Evolutionary conservation across 2,797 vertebrate species (phyloP).

Genomic region (Aphelocoma californica): DNA sequence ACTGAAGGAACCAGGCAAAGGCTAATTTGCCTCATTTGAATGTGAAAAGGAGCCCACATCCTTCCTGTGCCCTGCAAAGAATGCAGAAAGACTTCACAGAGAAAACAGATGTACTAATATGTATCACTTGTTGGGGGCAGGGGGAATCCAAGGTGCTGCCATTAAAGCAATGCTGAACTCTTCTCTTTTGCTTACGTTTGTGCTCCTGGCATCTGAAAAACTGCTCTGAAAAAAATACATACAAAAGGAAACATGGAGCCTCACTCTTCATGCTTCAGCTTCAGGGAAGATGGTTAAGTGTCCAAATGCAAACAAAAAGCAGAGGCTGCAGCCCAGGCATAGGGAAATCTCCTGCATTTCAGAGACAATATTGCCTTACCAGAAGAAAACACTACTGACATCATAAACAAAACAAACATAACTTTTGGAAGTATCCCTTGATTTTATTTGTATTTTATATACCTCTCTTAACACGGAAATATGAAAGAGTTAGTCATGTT

Average conservation of each 20-base stretch:
- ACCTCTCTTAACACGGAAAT: background rate
- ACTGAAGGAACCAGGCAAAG: constrained; percentile 49
- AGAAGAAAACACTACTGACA: background rate
- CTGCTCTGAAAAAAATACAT: background rate
- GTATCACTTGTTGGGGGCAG: constrained; percentile 57
- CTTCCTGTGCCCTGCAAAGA: constrained; percentile 75
- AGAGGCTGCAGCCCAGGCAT: background rate
- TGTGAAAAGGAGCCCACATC: constrained; percentile 77
- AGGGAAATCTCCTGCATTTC: background rate
- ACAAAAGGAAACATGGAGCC: background rate
- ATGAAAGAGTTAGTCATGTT: background rate
- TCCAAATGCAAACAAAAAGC: background rate
- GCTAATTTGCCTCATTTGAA: constrained; percentile 73
- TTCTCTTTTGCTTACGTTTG: constrained; percentile 32
- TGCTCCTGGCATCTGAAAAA: constrained; percentile 15
- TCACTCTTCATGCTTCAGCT: constrained; percentile 7
- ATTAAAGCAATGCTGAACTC: constrained; percentile 12
- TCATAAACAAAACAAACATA: background rate
- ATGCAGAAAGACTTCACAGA: constrained; percentile 72
- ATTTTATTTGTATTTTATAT: background rate
- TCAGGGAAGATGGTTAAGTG: background rate
- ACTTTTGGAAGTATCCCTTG: background rate
- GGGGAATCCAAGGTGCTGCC: constrained; percentile 34
- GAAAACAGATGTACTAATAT: constrained; percentile 68
- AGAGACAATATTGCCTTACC: background rate